Evolutionary conservation across 2,888 invertebrate genomes (phyloP).

Genomic region (Polydrusus tereticollis): DNA sequence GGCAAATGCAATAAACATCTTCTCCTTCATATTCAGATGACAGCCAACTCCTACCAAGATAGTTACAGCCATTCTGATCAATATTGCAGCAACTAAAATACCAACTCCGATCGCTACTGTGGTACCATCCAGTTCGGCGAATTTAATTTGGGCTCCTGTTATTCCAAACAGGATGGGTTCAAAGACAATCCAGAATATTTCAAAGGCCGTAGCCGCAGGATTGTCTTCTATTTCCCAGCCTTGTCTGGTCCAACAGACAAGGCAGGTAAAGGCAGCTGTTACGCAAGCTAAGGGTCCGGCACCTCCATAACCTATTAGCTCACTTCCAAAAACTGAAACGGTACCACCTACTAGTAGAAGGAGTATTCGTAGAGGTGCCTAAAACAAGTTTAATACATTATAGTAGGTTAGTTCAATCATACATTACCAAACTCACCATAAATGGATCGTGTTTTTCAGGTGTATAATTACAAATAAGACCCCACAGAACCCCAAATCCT

Average conservation of each 20-base stretch:
- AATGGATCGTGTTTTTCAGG: constrained; percentile 88
- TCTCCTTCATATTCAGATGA: constrained; percentile 88
- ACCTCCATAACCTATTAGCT: constrained; percentile 78
- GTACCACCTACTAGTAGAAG: constrained; percentile 86
- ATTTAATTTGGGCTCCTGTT: constrained; percentile 91
- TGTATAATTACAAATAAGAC: constrained; percentile 82
- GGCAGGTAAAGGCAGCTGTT: constrained; percentile 85
- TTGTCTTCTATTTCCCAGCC: constrained; percentile 91
- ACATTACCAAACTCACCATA: constrained; percentile 72
- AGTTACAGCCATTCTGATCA: constrained; percentile 78
- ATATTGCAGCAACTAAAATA: constrained; percentile 75
- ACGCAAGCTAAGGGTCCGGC: constrained; percentile 88
- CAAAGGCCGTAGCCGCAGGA: constrained; percentile 88
- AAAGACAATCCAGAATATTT: constrained; percentile 95
- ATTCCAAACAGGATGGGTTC: constrained; percentile 95
- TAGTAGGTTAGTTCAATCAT: not conserved
- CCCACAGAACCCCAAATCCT: constrained; percentile 85
- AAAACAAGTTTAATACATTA: not conserved
- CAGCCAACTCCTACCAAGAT: constrained; percentile 80
- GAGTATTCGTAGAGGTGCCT: constrained; percentile 78
- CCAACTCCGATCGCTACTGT: constrained; percentile 79
- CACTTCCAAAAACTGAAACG: constrained; percentile 89
- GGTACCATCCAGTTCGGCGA: constrained; percentile 78
- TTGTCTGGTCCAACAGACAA: constrained; percentile 84
- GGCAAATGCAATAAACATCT: constrained; percentile 89